These are phyloP conservation scores for Sebastes itinus DNA, from an alignment of 2,797 vertebrate species.

Conservation along the genomic window DNA sequence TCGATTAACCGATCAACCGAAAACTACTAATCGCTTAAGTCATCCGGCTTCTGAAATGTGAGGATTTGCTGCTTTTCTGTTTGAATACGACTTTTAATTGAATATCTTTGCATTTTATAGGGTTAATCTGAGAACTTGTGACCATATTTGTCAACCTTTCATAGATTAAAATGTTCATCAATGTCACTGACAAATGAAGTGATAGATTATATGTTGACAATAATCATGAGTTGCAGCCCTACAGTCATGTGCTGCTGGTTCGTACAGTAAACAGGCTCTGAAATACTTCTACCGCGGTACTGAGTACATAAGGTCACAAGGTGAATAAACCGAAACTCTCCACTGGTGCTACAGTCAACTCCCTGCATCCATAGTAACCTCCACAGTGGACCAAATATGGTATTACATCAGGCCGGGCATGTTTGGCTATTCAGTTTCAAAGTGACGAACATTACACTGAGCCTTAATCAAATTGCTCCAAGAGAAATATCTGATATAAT, in stretches of 20 bases:
- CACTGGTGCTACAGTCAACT: slow-evolving; percentile 12
- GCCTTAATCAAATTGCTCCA: slow-evolving; percentile 63
- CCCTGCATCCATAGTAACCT: slow-evolving; percentile 52
- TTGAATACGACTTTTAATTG: not conserved
- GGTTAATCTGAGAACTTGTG: not conserved
- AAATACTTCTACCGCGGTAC: not conserved
- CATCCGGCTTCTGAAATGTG: not conserved
- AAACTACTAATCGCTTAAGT: not conserved
- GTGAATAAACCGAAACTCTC: slow-evolving; percentile 8
- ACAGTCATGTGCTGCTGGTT: not conserved
- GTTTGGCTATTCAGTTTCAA: slow-evolving; percentile 68
- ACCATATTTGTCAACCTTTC: not conserved
- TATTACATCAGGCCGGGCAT: slow-evolving; percentile 40
- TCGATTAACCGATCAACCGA: not conserved
- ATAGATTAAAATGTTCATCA: not conserved
- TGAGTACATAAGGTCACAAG: slow-evolving; percentile 1
- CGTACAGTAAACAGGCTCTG: not conserved
- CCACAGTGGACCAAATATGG: slow-evolving; percentile 68
- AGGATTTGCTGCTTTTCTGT: not conserved
- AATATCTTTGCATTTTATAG: not conserved
- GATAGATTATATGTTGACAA: not conserved
- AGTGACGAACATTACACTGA: slow-evolving; percentile 43
- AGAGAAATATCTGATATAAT: slow-evolving; percentile 69
- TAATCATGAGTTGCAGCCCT: not conserved
- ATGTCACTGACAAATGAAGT: not conserved